A percentile compares a stretch with the other conserved stretches of the same genome.
Evolutionary conservation across 2,797 vertebrate genomes (phyloP).

Genomic region (Borostomias antarcticus): DNA sequence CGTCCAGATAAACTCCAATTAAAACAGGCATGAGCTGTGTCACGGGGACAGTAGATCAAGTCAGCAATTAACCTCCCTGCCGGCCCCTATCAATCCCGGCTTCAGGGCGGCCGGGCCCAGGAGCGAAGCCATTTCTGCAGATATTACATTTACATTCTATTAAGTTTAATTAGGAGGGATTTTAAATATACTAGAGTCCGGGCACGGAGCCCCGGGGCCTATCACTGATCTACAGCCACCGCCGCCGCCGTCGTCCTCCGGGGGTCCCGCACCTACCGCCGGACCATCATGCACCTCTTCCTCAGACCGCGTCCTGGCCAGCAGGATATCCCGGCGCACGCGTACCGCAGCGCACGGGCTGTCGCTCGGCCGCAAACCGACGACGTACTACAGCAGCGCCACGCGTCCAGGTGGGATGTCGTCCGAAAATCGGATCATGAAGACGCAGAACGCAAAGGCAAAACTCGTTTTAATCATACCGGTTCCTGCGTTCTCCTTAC

Average conservation of each 20-base stretch:
- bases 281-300: not conserved
- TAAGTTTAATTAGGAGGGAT: constrained; percentile 85
- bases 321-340: not conserved
- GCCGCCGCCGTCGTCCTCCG: not conserved
- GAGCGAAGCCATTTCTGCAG: constrained; percentile 69
- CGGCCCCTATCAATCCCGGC: constrained; percentile 81
- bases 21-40: constrained; percentile 75
- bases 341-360: not conserved
- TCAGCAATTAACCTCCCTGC: constrained; percentile 80
- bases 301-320: not conserved
- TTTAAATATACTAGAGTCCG: constrained; percentile 83
- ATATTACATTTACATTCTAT: constrained; percentile 88
- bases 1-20: constrained; percentile 78
- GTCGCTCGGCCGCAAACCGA: not conserved
- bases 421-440: too few species aligned
- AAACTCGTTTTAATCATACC: too few species aligned
- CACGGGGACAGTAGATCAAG: constrained; percentile 82
- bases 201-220: constrained; percentile 68
- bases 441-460: too few species aligned
- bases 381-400: too few species aligned
- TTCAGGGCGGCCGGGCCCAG: constrained; percentile 66
- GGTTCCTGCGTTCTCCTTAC: too few species aligned
- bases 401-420: too few species aligned
- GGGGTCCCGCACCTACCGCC: constrained; percentile 17
- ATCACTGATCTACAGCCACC: constrained; percentile 72